Evolutionary conservation across 2,113 vertebrate genomes (phyloP), one percentile per base, ranked within the genome.

Genomic region (Pyrgilauda ruficollis): DNA sequence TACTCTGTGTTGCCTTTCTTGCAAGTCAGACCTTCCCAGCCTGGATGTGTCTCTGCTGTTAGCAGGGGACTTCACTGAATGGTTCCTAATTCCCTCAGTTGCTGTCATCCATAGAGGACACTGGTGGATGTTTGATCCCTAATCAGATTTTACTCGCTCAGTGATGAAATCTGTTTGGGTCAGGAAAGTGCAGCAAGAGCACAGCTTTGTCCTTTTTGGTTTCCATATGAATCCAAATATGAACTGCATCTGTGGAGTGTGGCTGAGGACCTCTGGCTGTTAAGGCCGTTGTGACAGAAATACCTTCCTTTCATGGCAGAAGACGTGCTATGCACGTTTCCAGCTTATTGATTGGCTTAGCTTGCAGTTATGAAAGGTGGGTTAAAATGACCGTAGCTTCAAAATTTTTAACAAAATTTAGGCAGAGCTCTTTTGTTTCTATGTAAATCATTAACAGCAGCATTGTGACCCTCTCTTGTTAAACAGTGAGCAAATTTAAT

Each of bases 361-460:
- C 31, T 46, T 52, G 67, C 39, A 72, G 49, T 84, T 76, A 35
- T 4, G 56, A 89, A 66, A 87, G 33, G 35, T 24, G 75, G 31
- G 61, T 84, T 91, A 81, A 89, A 84, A 82, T 72, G 13, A 82
- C 69, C 0, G 0, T 37, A 58, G 10, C 24, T 28, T 81, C 53
- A 58, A 19, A 52, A 43, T 68, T 95, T 73, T 66, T 24, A 55
- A 89, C 37, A 84, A 92, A 79, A 90, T 79, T 81, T 81, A 73
- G 53, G 24, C 41, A 75, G 56, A 84, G 24, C 37, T 55, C 16
- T 49, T 90, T 84, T 91, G 67, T 68, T 30, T 37, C 18, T n/a
- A 1, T 63, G 75, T 96, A 83, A 95, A 92, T 92, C 49, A 93
- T 96, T 94, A 95, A 95, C 82, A 72, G 53, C 16, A 59, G 16